Conservation (phyloP, 1,140 invertebrate genomes). For the Sarcophaga peregrina region DNA sequence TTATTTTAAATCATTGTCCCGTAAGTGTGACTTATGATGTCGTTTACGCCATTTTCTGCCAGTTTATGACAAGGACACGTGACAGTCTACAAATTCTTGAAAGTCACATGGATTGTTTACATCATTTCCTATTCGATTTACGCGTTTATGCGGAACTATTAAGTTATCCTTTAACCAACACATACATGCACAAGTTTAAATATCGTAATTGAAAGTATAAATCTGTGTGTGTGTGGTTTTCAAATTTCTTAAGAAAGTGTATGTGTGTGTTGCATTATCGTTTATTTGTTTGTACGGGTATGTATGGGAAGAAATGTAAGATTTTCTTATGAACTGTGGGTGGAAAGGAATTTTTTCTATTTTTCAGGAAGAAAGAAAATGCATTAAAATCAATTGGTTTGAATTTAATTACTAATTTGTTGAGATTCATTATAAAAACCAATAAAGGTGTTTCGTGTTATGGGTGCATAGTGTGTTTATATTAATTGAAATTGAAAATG, state of each 20-base stretch:
- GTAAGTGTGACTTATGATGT: slow-evolving; percentile 32
- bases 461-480: too few relatives aligned
- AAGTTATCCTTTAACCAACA: neutral
- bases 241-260: neutral
- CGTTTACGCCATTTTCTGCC: neutral
- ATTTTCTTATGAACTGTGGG: too few relatives aligned
- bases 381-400: too few relatives aligned
- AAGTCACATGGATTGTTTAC: slow-evolving; percentile 32
- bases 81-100: neutral
- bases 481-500: too few relatives aligned
- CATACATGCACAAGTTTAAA: neutral
- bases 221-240: neutral
- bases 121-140: slow-evolving; percentile 32
- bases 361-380: too few relatives aligned
- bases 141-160: slow-evolving; percentile 13
- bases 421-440: too few relatives aligned
- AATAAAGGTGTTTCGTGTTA: too few relatives aligned
- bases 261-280: too few relatives aligned
- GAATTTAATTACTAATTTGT: too few relatives aligned
- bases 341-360: too few relatives aligned
- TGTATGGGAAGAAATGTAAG: too few relatives aligned
- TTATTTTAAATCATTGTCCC: slow-evolving; percentile 3
- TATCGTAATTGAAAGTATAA: neutral
- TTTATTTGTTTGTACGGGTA: too few relatives aligned
- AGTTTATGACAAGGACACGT: slow-evolving; percentile 3